Evolutionary conservation across 2,888 invertebrate species (phyloP), one percentile per base, ranked within the genome.

Genomic region (Meiosimyza decipiens): DNA sequence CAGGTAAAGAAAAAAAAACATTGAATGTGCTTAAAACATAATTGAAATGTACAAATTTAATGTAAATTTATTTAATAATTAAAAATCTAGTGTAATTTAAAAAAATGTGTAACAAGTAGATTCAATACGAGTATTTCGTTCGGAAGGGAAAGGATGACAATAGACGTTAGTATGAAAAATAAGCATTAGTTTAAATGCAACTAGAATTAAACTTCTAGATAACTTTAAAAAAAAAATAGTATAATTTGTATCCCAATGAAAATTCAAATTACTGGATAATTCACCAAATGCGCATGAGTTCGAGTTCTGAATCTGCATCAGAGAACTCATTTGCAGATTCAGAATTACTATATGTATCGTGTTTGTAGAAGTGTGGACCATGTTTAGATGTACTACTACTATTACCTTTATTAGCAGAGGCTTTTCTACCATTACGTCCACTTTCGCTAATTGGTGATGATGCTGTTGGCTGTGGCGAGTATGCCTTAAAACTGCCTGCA

Each of bases 401-500:
- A 28, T 28, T 55, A 65, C 73, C 66, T 60, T 65, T 66, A 18
- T 60, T 69, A 6, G 16, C 55, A 47, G 63, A 51, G 11, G 67
- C 51, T 55, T 64, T 75, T 16, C 62, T 71, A 52, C 67, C 70
- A 4, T 70, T 67, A 59, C 64, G 69, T 15, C 67, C 65, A n/a
- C 54, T 16, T 22, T 67, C 69, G 22, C 51, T 72, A 13, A 75
- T 59, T 11, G 75, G 75, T 47, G 73, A 72, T 16, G 75, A 75
- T 50, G 73, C 72, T 49, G 60, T 57, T 59, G 73, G 74, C 47
- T 64, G 76, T 60, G 76, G 76, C 40, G 74, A 74, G 33, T 76
- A 76, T 12, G 72, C 70, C 40, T 68, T 73, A 55, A 72, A 83
- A 76, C 77, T 81, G 76, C 80, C 81, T 68, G 80, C 77, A 60